Evolutionary conservation across 37 sponge, comb jelly and placozoan species (phyloP).

Genomic region (Axinella damicornis): DNA sequence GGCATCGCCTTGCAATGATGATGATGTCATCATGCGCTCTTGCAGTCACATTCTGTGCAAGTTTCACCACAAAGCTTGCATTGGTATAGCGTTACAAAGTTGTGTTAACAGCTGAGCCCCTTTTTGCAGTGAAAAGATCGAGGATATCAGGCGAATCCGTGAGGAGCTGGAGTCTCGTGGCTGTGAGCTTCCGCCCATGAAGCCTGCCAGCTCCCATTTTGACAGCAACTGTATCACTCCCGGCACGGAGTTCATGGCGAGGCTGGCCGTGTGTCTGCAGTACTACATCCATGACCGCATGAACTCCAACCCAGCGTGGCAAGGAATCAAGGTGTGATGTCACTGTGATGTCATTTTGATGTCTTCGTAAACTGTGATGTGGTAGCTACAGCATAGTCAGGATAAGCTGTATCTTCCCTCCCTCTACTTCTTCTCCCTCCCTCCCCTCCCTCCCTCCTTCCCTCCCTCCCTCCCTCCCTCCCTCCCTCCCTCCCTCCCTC

Average conservation of each 20-base stretch:
- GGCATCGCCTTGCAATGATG: no score
- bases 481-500: not conserved
- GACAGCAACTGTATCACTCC: constrained; percentile 99
- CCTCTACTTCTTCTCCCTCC: no score
- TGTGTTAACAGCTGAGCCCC: not conserved
- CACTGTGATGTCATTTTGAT: no score
- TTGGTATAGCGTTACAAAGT: no score
- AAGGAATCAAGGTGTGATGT: constrained; percentile 69
- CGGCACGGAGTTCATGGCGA: constrained; percentile 96
- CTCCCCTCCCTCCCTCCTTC: no score
- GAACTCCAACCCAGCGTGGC: constrained; percentile 96
- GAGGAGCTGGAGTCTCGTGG: constrained; percentile 71
- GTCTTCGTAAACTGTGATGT: no score
- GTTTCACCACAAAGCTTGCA: no score
- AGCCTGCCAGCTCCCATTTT: constrained; percentile 82
- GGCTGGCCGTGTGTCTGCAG: constrained; percentile 87
- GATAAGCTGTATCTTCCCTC: no score
- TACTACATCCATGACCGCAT: constrained; percentile 93
- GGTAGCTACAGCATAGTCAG: no score
- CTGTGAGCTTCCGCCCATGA: constrained; percentile 84
- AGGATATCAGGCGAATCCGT: constrained; percentile 72
- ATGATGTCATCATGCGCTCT: no score
- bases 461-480: not conserved
- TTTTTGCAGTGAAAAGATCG: constrained; percentile 75
- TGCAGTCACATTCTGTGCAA: no score